A percentile compares a stretch with the other conserved stretches of the same genome.
Conservation (phyloP, 2,113 vertebrate species). For the Muntiacus reevesi region DNA sequence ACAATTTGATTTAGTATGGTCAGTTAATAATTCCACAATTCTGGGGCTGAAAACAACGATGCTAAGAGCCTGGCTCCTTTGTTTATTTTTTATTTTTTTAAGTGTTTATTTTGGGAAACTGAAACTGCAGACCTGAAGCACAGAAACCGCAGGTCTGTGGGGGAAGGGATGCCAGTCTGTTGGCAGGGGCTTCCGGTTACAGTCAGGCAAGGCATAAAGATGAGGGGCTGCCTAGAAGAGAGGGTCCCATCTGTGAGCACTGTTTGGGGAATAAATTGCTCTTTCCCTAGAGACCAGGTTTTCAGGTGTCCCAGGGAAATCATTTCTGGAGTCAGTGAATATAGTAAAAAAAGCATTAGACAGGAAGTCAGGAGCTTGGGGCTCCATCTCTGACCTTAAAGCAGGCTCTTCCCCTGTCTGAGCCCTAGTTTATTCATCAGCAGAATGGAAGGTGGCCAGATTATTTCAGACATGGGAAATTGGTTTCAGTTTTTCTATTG, state of each 20-base stretch:
- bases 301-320: slow-evolving; percentile 21
- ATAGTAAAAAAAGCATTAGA: slow-evolving; percentile 13
- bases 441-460: slow-evolving; percentile 59
- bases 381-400: slow-evolving; percentile 54
- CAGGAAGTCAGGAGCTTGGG: slow-evolving; percentile 29
- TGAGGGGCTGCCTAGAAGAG: neutral
- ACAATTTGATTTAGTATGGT: slow-evolving; percentile 25
- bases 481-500: slow-evolving; percentile 50
- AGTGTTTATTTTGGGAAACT: slow-evolving; percentile 70
- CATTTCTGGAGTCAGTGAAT: neutral
- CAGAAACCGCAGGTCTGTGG: slow-evolving; percentile 51
- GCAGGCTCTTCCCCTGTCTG: neutral
- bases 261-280: neutral
- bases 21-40: slow-evolving; percentile 37
- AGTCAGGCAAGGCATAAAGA: neutral
- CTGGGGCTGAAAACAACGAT: neutral
- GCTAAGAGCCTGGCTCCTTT: neutral
- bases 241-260: slow-evolving; percentile 7
- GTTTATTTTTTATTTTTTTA: slow-evolving; percentile 22
- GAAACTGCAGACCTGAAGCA: slow-evolving; percentile 69
- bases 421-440: slow-evolving; percentile 57
- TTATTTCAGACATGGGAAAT: slow-evolving; percentile 49
- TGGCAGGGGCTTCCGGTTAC: slow-evolving; percentile 21
- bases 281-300: neutral
- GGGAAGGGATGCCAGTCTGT: slow-evolving; percentile 29